These are phyloP conservation scores for Eupeodes corollae DNA, from an alignment of 1,140 invertebrate genomes.

Conservation along the genomic window DNA sequence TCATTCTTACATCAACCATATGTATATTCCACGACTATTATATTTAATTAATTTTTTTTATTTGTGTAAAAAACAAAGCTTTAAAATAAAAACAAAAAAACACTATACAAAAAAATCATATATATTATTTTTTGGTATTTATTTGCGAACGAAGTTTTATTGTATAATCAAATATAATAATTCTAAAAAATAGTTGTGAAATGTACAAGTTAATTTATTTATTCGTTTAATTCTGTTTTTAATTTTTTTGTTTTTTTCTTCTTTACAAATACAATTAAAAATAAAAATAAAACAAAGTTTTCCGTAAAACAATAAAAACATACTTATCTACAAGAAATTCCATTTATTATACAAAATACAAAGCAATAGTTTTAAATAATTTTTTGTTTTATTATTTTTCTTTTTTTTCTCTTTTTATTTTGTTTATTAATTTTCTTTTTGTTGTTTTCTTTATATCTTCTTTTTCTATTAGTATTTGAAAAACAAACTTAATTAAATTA, in stretches of 20 bases:
- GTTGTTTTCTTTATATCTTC: constrained; percentile 6
- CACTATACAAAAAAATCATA: constrained; percentile 3
- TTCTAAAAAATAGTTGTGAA: too few species aligned
- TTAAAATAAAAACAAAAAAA: constrained; percentile 18
- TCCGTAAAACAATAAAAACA: constrained; percentile 3
- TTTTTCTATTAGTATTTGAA: background rate
- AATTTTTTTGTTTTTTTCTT: constrained; percentile 12
- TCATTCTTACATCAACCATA: too few species aligned
- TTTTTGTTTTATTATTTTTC: constrained; percentile 11
- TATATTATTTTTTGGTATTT: background rate
- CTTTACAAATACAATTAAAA: too few species aligned
- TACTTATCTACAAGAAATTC: background rate
- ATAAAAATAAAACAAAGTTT: constrained; percentile 11
- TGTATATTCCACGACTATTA: too few species aligned
- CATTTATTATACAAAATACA: constrained; percentile 1
- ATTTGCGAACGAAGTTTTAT: constrained; percentile 8
- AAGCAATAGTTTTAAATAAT: background rate
- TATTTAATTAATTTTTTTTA: background rate
- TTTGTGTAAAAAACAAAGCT: too few species aligned
- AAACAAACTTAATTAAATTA: background rate
- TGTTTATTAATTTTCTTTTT: constrained; percentile 1
- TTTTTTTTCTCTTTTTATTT: constrained; percentile 1
- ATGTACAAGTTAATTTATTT: background rate
- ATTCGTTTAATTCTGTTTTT: constrained; percentile 6
- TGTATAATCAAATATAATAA: background rate